Evolutionary conservation across 1,140 invertebrate species (phyloP), one percentile per base, ranked within the genome.

Genomic region (Oryzaephilus surinamensis): DNA sequence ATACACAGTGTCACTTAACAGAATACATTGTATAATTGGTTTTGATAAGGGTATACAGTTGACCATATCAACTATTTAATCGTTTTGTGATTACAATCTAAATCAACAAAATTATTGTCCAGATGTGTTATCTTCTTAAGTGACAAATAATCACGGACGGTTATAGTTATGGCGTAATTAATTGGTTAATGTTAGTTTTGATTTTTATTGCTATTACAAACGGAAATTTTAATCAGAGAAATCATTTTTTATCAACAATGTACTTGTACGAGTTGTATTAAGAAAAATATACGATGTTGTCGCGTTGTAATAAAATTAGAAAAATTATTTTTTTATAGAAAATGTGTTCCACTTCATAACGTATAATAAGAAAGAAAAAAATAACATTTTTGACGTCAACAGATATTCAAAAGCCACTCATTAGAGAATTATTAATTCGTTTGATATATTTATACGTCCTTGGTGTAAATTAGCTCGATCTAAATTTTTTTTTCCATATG

Each of bases 1-100:
- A 51, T 53, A 54, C 45, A 54, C 43, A 53, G 56, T 49, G 49
- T 56, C 54, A 55, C 56, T 58, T 58, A 55, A 58, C 44, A 37
- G 45, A 53, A 48, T 58, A 55, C 48, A 58, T 55, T 55, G 56
- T 58, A 56, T 58, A 58, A 58, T 58, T 58, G 56, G 54, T 57
- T 58, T 55, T 58, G 56, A 58, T 58, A 58, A 58, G 56, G 56
- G 56, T 55, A 56, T 43, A 36, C 41, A 48, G 45, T 38, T 15
- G 46, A 17, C 12, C 50, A 53, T 11, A 14, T 2, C 11, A 19
- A 21, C 21, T 26, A 10, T 42, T 17, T 8, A 11, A 12, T 15
- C 13, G 2, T 30, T 18, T 18, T 7, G n/a, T n/a, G n/a, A 10
- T 16, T 10, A 23, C 18, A n/a, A 4, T 8, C n/a, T 1, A 13